Base-by-base conservation (phyloP, 2,888 invertebrate species). In the Aquatica leii region DNA sequence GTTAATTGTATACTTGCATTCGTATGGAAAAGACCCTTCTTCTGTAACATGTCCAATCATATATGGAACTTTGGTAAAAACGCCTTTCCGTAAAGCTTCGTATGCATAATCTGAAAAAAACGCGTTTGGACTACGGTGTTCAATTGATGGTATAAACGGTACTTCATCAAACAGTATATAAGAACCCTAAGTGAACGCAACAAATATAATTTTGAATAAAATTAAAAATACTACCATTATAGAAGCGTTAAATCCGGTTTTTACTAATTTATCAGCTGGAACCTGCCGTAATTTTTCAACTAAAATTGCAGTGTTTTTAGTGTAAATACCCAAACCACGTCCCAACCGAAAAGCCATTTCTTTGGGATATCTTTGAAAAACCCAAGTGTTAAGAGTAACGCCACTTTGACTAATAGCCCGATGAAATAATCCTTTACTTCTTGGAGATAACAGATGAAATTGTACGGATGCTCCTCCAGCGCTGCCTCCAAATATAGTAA, bases 401-500 rank as follows among this genome's bases (percentile, higher is more conserved):
- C 65, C 65, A 46, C 65, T 65, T 14, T 65, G 61, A 24, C 61
- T 61, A 5, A 65, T 65, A 11, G 65, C 65, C 24, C 48, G 11
- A 24, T 53, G 49, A 34, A 65, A 65, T 8, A 61, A 40, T 1
- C 61, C 65, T 59, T 34, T 8, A 11, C 62, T 65, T 40, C 51
- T 41, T 17, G 24, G 50, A 9, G 66, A 65, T 17, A 68, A 15
- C 34, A 70, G 40, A 4, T 69, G 70, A 31, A 65, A 68, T 6
- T 58, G 37, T 37, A 59, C 52, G 11, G 67, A 66, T 31, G 62
- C 67, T 11, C 60, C 52, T 8, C 70, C 70, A 8, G 70, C 69
- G 49, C 70, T 70, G 52, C 67, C 56, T 2, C 69, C 69, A 49
- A 67, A 65, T 53, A 70, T 69, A 8, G 66, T 69, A 1, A 69